Conservation (phyloP, 2,888 invertebrate genomes). For the Geotrupes spiniger region DNA sequence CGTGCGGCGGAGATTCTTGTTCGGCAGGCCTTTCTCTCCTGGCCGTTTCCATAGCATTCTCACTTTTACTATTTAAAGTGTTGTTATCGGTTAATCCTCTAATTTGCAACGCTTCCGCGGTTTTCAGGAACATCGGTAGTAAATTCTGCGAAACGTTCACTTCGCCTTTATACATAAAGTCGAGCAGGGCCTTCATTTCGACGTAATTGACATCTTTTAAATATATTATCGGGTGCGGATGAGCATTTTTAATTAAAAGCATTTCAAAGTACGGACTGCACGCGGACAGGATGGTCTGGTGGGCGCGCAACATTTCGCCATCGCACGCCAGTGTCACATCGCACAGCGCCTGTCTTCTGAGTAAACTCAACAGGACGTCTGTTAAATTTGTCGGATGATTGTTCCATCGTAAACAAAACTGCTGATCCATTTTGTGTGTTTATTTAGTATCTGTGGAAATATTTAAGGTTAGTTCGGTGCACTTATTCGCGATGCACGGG, state of each 20-base stretch:
- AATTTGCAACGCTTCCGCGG: conserved; percentile 87
- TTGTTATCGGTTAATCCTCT: conserved; percentile 86
- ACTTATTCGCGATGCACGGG: neutral
- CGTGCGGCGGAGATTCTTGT: conserved; percentile 49
- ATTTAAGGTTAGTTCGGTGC: conserved; percentile 7
- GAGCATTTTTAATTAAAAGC: conserved; percentile 83
- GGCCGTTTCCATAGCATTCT: conserved; percentile 21
- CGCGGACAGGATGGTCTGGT: conserved; percentile 89
- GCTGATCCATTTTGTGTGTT: conserved; percentile 56
- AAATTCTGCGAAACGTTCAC: conserved; percentile 86
- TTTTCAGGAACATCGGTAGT: conserved; percentile 86
- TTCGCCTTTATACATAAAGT: conserved; percentile 87
- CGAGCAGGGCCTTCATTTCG: conserved; percentile 85
- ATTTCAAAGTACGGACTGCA: conserved; percentile 94
- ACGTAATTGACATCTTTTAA: conserved; percentile 87
- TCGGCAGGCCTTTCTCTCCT: conserved; percentile 33
- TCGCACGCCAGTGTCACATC: conserved; percentile 92
- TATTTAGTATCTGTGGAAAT: conserved; percentile 17
- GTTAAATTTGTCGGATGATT: conserved; percentile 90
- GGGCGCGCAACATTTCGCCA: conserved; percentile 86
- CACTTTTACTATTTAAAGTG: conserved; percentile 54
- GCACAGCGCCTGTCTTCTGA: conserved; percentile 85
- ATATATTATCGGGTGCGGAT: conserved; percentile 90
- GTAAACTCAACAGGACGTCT: conserved; percentile 82
- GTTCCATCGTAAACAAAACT: conserved; percentile 93